Evolutionary conservation across 2,888 invertebrate species (phyloP), one percentile per base, ranked within the genome.

Genomic region (Tortricodes alternella): DNA sequence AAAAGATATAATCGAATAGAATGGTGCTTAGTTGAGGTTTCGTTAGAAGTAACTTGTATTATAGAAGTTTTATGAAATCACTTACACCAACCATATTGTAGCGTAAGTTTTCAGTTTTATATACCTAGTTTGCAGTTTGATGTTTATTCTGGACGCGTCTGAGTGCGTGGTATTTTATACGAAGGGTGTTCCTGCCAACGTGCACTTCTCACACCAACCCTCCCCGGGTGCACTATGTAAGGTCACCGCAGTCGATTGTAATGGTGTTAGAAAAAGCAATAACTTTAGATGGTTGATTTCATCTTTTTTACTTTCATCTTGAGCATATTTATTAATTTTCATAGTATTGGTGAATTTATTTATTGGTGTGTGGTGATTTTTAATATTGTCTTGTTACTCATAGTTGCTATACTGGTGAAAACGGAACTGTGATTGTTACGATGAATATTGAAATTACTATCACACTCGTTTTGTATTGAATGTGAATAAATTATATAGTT

Each of bases 401-500:
- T 71, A 70, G 74, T 71, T 69, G 63, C 66, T 62, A 59, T 63
- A 65, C 71, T 74, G 68, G 68, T 61, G 62, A 62, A 62, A 64
- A 65, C 59, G 55, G 63, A 66, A 73, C 78, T 80, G 79, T 82
- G 78, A 81, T 82, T 72, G 68, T 78, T 75, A 74, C 66, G 78
- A 82, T 74, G 74, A 76, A 87, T 87, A 78, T 89, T 85, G 83
- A 83, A 85, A 79, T 74, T 79, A 63, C 80, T 74, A 75, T 84
- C 87, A 85, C 89, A 84, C 87, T 78, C 79, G 85, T 89, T 90
- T 90, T 90, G 89, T 89, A 89, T 90, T 89, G 89, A 87, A 89
- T 89, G 89, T 89, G 86, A 89, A 89, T 90, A 89, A 89, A 89
- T 83, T 82, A 89, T 89, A 87, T 89, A 89, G 89, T 89, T 89